These are phyloP conservation scores for Sinocyclocheilus anophthalmus DNA, from an alignment of 2,113 vertebrate species.

Conservation along the genomic window DNA sequence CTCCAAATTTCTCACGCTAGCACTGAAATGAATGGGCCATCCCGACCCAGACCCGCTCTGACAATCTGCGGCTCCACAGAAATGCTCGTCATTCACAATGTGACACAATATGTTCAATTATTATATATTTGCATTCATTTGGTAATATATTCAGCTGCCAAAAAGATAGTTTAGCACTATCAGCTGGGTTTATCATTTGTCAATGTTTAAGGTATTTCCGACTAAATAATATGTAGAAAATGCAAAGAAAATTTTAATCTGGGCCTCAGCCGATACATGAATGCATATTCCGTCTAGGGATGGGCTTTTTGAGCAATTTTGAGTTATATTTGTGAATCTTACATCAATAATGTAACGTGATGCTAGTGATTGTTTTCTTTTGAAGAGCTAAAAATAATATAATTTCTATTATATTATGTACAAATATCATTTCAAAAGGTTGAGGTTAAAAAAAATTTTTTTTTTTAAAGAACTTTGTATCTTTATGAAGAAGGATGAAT, in stretches of 20 bases:
- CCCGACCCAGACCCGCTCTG: slow-evolving; percentile 18
- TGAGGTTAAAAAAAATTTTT: not conserved
- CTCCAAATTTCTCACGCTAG: slow-evolving; percentile 29
- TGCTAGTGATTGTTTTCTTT: no score
- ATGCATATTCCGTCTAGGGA: not conserved
- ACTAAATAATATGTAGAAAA: not conserved
- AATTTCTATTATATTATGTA: not conserved
- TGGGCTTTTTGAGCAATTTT: not conserved
- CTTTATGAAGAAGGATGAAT: not conserved
- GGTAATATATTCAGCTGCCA: not conserved
- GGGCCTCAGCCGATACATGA: not conserved
- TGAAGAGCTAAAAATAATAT: no score
- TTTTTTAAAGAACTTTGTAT: no score
- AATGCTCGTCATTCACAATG: not conserved
- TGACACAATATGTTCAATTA: not conserved
- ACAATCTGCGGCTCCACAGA: not conserved
- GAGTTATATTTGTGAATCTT: no score
- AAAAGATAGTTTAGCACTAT: not conserved
- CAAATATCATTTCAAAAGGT: not conserved
- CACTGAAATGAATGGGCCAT: slow-evolving; percentile 42
- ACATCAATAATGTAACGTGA: no score
- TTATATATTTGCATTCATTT: not conserved
- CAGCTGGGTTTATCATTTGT: not conserved
- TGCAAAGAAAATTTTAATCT: not conserved
- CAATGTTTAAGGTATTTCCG: not conserved